Conservation (phyloP, 2,888 invertebrate genomes). For the Dermolepida albohirtum region DNA sequence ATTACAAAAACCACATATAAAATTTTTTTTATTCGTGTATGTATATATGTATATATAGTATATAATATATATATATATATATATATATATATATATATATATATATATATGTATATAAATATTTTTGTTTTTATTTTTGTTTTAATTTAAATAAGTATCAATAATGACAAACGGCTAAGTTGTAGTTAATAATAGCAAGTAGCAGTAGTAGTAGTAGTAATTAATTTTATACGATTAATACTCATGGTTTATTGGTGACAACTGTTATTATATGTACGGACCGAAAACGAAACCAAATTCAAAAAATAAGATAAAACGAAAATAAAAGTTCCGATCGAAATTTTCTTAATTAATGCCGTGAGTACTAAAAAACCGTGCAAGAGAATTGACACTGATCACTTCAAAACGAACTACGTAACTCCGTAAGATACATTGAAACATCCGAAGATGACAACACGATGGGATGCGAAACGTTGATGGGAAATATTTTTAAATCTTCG, state of each 20-base stretch:
- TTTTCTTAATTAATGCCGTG: not conserved
- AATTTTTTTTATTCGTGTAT: slow-evolving; percentile 44
- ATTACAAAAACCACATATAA: slow-evolving; percentile 59
- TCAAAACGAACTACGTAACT: slow-evolving; percentile 3
- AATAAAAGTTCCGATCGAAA: not conserved
- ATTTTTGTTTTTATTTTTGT: slow-evolving; percentile 3
- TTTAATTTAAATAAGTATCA: slow-evolving; percentile 29
- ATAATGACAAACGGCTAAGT: slow-evolving; percentile 24
- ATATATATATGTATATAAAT: slow-evolving; percentile 41
- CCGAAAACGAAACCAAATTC: no score
- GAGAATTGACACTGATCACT: slow-evolving; percentile 45
- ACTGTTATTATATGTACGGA: slow-evolving; percentile 7
- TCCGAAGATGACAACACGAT: not conserved
- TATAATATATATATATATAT: slow-evolving; percentile 42
- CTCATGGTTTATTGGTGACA: slow-evolving; percentile 19
- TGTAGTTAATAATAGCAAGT: not conserved
- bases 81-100: slow-evolving; percentile 16
- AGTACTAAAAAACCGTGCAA: slow-evolving; percentile 44
- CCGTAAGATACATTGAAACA: slow-evolving; percentile 2
- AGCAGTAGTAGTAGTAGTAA: not conserved
- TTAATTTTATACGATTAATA: slow-evolving; percentile 21
- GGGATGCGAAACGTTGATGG: not conserved
- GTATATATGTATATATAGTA: slow-evolving; percentile 27
- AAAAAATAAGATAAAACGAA: slow-evolving; percentile 7
- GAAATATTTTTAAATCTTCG: not conserved